Evolutionary conservation across 2,797 vertebrate species (phyloP).

Genomic region (Cuniculus paca): DNA sequence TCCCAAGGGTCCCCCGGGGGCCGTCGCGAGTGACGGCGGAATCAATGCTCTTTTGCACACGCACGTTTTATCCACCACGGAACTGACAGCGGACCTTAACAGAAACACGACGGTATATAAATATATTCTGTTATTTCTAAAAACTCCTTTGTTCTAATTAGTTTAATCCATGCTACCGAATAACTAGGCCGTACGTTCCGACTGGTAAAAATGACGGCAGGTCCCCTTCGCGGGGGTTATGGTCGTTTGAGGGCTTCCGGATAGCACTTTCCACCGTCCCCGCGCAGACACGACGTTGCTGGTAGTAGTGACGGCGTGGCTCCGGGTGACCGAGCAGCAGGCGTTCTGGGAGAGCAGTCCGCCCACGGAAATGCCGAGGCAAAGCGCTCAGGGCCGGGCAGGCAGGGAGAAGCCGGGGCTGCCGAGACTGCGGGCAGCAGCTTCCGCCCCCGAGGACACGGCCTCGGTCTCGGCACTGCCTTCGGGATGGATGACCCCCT

Average conservation of each 20-base stretch:
- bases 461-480: background rate
- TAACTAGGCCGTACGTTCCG: background rate
- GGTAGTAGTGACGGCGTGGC: background rate
- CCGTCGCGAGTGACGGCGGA: background rate
- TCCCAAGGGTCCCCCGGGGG: background rate
- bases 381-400: background rate
- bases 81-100: background rate
- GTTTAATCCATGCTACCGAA: background rate
- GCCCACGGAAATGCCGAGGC: background rate
- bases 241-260: background rate
- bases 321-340: background rate
- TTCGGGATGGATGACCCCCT: background rate
- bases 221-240: background rate
- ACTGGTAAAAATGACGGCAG: background rate
- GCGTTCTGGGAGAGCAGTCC: background rate
- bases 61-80: background rate
- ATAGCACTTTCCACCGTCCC: background rate
- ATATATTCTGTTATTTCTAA: conserved; percentile 22
- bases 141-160: conserved; percentile 35
- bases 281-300: background rate
- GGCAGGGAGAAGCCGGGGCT: background rate
- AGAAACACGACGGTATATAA: conserved; percentile 29
- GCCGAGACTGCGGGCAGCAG: background rate
- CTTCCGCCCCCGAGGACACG: too few species aligned
- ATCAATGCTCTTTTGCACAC: background rate